A percentile compares a stretch with the other conserved stretches of the same genome.
These are phyloP conservation scores for Craniophora ligustri DNA, from an alignment of 2,888 invertebrate genomes.

Conservation along the genomic window DNA sequence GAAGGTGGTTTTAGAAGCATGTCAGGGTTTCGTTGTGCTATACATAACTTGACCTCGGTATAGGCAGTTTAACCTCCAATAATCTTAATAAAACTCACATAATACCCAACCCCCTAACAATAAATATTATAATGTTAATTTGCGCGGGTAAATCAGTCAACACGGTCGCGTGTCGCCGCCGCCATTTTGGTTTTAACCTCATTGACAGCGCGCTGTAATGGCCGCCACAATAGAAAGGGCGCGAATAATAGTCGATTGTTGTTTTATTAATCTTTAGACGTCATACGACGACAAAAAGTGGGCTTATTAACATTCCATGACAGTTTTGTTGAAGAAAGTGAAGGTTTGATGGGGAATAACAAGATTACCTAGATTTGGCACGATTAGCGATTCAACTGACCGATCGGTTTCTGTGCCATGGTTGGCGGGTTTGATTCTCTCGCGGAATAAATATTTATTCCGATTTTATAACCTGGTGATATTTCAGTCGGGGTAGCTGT, in stretches of 20 bases:
- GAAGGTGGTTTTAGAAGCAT: too few species aligned
- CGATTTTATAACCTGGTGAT: too few species aligned
- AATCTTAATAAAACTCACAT: slow-evolving; percentile 14
- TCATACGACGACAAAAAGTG: slow-evolving; percentile 49
- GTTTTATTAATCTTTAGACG: slow-evolving; percentile 50
- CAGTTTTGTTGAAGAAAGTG: slow-evolving; percentile 35
- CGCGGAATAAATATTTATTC: too few species aligned
- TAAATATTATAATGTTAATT: slow-evolving; percentile 59
- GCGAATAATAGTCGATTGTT: slow-evolving; percentile 62
- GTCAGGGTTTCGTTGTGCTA: too few species aligned
- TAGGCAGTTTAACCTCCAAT: neutral
- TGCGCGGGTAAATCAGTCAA: slow-evolving; percentile 68
- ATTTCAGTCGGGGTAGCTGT: too few species aligned
- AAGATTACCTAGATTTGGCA: too few species aligned
- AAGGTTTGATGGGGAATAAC: slow-evolving; percentile 8
- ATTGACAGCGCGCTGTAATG: slow-evolving; percentile 65
- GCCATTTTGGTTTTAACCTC: slow-evolving; percentile 77
- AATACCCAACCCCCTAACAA: slow-evolving; percentile 34
- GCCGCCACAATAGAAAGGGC: slow-evolving; percentile 65
- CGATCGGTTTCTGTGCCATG: too few species aligned
- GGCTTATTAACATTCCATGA: slow-evolving; percentile 45
- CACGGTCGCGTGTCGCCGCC: slow-evolving; percentile 68
- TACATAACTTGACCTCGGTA: neutral
- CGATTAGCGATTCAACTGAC: too few species aligned
- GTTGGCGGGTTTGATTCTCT: too few species aligned